Conservation (phyloP, 2,888 invertebrate species). For the Drosophila pseudotakahashii region DNA sequence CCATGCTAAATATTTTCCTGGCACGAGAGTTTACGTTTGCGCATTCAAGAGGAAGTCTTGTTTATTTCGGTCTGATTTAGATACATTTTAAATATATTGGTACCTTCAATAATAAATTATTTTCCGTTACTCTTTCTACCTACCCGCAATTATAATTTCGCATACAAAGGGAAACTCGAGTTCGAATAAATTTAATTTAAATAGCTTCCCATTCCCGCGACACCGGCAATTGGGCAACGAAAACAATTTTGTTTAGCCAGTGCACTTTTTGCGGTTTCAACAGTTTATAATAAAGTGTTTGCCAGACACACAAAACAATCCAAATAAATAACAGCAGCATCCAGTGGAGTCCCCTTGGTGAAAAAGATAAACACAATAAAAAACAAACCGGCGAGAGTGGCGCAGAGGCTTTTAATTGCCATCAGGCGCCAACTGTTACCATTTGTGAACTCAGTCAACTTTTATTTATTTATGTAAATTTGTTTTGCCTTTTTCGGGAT, state of each 20-base stretch:
- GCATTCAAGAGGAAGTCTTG: background rate
- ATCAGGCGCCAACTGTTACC: constrained; percentile 72
- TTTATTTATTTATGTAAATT: constrained; percentile 79
- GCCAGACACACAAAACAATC: constrained; percentile 55
- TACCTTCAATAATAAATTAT: too few relatives aligned
- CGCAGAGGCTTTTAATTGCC: constrained; percentile 71
- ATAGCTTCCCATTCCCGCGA: background rate
- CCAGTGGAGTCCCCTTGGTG: constrained; percentile 14
- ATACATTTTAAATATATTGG: background rate
- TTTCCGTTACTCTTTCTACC: too few relatives aligned
- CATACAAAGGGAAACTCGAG: background rate
- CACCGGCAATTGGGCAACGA: constrained; percentile 6
- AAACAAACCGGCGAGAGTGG: constrained; percentile 28
- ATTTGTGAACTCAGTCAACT: constrained; percentile 60
- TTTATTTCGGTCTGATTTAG: background rate
- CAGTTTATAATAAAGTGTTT: constrained; percentile 70
- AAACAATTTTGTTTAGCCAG: constrained; percentile 44
- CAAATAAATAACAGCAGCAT: constrained; percentile 36
- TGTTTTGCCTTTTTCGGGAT: constrained; percentile 34
- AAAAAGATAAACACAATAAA: constrained; percentile 41
- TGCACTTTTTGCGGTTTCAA: constrained; percentile 63
- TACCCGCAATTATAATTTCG: too few relatives aligned
- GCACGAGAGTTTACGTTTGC: constrained; percentile 27
- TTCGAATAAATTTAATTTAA: constrained; percentile 1
- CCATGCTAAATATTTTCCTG: background rate